Conservation (phyloP, 2,113 vertebrate species). For the Eulemur macaco region DNA sequence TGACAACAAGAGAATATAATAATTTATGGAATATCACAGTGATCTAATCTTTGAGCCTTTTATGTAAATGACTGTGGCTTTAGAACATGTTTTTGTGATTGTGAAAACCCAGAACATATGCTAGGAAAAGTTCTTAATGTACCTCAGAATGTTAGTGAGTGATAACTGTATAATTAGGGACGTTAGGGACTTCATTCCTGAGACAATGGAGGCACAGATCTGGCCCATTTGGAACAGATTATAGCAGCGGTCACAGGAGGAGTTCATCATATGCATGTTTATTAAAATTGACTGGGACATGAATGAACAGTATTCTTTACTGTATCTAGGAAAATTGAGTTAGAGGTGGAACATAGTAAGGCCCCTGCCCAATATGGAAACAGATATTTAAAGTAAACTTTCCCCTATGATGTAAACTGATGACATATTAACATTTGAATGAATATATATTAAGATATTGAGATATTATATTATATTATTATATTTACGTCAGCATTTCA, state of each 20-base stretch:
- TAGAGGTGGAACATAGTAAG: neutral
- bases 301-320: neutral
- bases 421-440: neutral
- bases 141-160: neutral
- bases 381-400: neutral
- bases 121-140: neutral
- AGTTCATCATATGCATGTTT: neutral
- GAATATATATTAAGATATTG: neutral
- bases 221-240: neutral
- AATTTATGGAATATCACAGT: neutral
- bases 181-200: neutral
- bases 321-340: neutral
- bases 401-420: neutral
- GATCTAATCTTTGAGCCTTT: neutral
- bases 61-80: neutral
- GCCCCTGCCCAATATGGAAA: neutral
- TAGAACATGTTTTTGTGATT: neutral
- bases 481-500: neutral
- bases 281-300: neutral
- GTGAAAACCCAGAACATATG: neutral
- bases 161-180: neutral
- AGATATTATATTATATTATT: neutral
- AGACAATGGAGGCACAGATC: neutral
- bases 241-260: neutral
- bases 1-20: neutral